Conservation (phyloP, 2,113 vertebrate species). For the Coreoperca whiteheadi region DNA sequence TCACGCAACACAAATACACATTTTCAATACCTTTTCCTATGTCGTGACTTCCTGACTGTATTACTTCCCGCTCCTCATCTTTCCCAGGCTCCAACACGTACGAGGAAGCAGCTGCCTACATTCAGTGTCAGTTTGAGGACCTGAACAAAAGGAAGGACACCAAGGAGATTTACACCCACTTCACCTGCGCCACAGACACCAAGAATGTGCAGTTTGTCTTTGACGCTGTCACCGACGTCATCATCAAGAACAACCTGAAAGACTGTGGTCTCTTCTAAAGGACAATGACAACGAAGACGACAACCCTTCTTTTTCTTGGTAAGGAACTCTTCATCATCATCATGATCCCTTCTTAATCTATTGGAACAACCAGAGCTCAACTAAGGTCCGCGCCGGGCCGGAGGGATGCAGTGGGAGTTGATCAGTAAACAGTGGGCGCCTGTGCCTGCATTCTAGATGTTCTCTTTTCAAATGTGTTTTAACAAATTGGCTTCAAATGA, state of each 20-base stretch:
- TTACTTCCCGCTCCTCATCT: slow-evolving; percentile 4
- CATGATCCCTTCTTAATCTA: neutral
- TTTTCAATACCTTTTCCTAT: neutral
- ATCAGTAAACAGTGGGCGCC: neutral
- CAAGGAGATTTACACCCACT: slow-evolving; percentile 99
- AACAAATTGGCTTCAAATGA: slow-evolving; percentile 5
- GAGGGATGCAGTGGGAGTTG: neutral
- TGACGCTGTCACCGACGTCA: slow-evolving; percentile 98
- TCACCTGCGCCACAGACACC: slow-evolving; percentile 98
- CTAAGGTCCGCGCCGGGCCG: neutral
- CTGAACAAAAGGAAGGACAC: slow-evolving; percentile 99
- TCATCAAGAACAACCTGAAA: slow-evolving; percentile 99
- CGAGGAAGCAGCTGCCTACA: slow-evolving; percentile 97
- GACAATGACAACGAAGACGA: neutral
- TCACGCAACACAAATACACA: neutral
- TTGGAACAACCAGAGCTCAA: neutral
- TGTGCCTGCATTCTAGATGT: neutral
- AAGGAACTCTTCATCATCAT: slow-evolving; percentile 30
- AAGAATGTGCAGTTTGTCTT: slow-evolving; percentile 99
- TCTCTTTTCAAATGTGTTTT: neutral
- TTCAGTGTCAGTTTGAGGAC: slow-evolving; percentile 98
- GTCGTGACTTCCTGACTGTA: slow-evolving; percentile 13
- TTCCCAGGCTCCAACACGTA: slow-evolving; percentile 96
- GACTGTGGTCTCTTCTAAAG: slow-evolving; percentile 98
- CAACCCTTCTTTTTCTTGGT: slow-evolving; percentile 56